Percentiles rank a stretch among this genome's conserved stretches.
phyloP scores from a whole-genome alignment of 2,113 vertebrate species.

The Arvicanthis niloticus region DNA sequence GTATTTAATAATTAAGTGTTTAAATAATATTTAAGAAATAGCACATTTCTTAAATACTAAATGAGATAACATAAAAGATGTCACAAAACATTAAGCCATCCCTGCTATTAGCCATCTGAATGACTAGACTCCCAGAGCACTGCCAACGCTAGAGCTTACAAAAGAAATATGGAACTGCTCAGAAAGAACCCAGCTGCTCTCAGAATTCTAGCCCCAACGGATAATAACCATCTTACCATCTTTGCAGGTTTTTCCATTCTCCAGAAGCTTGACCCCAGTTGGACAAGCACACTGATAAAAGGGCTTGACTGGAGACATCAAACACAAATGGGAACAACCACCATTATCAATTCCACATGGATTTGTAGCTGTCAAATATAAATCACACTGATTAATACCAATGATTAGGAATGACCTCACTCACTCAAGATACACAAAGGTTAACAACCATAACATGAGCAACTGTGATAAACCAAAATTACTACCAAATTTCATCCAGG shows the following conservation, averaged over 20 bases:
- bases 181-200: background rate
- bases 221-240: conserved; percentile 89
- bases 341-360: conserved; percentile 94
- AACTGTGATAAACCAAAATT: conserved; percentile 84
- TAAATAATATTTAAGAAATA: background rate
- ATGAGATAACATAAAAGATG: conserved; percentile 17
- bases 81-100: background rate
- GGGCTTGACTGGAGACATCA: conserved; percentile 94
- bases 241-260: conserved; percentile 94
- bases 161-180: background rate
- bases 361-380: conserved; percentile 88
- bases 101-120: background rate
- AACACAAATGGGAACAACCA: conserved; percentile 97
- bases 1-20: too few relatives aligned
- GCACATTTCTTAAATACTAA: conserved; percentile 26
- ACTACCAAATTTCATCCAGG: conserved; percentile 82
- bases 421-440: conserved; percentile 73
- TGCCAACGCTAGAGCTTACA: background rate
- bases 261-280: conserved; percentile 96
- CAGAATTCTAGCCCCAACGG: background rate
- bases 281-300: conserved; percentile 96
- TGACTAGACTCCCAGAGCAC: background rate
- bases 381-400: conserved; percentile 86
- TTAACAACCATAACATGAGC: conserved; percentile 75
- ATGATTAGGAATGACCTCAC: conserved; percentile 73